Conservation (phyloP, 1,140 invertebrate species). For the Drosophila arizonae region DNA sequence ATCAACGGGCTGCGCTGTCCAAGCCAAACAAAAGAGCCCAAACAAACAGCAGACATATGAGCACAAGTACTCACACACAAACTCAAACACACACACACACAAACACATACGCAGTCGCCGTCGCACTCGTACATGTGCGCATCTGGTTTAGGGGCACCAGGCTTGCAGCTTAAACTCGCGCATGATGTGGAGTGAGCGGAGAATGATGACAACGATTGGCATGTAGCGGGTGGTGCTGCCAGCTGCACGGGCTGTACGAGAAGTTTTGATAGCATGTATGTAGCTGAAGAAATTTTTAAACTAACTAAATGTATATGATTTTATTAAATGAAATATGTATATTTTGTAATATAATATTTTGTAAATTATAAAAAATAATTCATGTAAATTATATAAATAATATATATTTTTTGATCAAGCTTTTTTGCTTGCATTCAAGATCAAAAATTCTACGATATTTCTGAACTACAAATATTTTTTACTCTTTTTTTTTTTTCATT, state of each 20-base stretch:
- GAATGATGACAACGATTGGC: slow-evolving; percentile 53
- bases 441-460: not conserved
- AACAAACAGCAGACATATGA: slow-evolving; percentile 27
- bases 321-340: not conserved
- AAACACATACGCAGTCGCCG: not conserved
- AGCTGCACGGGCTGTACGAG: slow-evolving; percentile 25
- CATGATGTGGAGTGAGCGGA: slow-evolving; percentile 47
- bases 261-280: slow-evolving; percentile 26
- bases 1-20: slow-evolving; percentile 48
- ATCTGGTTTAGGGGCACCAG: slow-evolving; percentile 64
- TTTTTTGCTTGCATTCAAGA: no score
- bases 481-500: no score
- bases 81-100: not conserved
- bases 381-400: no score
- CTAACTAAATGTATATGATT: no score
- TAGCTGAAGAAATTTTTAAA: no score
- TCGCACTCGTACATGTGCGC: slow-evolving; percentile 55
- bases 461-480: no score
- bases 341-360: not conserved
- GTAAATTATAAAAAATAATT: no score
- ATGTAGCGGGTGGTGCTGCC: slow-evolving; percentile 49
- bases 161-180: slow-evolving; percentile 34
- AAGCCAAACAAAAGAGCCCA: slow-evolving; percentile 54
- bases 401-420: no score
- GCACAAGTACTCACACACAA: slow-evolving; percentile 15